Evolutionary conservation across 2,113 vertebrate genomes (phyloP), one percentile per base, ranked within the genome.

Genomic region (Crotophaga sulcirostris): DNA sequence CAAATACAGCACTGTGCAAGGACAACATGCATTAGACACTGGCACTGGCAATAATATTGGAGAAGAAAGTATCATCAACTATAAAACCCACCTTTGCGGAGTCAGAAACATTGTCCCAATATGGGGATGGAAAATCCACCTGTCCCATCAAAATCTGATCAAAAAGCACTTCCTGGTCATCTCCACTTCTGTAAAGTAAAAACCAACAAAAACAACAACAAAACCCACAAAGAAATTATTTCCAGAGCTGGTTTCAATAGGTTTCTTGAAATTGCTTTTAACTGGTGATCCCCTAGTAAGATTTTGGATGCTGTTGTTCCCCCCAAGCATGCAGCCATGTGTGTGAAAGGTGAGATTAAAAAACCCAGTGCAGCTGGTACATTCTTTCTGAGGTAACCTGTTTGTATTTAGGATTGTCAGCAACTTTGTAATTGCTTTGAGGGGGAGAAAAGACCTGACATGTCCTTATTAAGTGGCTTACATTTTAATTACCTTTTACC

Each of bases 21-120:
- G 75, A 66, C 11, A 73, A 8, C 4, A 26, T 21, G 6, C 6
- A 40, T 55, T 74, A 77, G 13, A 34, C 40, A n/a, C 9, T 58
- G 18, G 12, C 34, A 55, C 10, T 75, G 18, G 40, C 29, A 94
- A 42, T 21, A 84, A 66, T 16, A 82, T 3, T 33, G 38, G 14
- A 45, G 40, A 69, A 81, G 54, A 70, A 49, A 80, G 33, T 16
- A 60, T 12, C 21, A 25, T 15, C 24, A 59, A 26, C 52, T 64
- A 21, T 7, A 16, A 89, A 84, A 85, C 95, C 13, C 87, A 99
- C 99, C 99, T 99, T 99, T 74, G 99, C 99, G 20, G 98, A 98
- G 55, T 99, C 99, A 24, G 99, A 99, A 81, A 99, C 98, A 1
- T 98, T 99, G 96, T 99, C 99, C 99, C 99, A 99, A 85, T 99